phyloP scores from a whole-genome alignment of 2,888 invertebrate species.

The Drosophila hamatofila region DNA sequence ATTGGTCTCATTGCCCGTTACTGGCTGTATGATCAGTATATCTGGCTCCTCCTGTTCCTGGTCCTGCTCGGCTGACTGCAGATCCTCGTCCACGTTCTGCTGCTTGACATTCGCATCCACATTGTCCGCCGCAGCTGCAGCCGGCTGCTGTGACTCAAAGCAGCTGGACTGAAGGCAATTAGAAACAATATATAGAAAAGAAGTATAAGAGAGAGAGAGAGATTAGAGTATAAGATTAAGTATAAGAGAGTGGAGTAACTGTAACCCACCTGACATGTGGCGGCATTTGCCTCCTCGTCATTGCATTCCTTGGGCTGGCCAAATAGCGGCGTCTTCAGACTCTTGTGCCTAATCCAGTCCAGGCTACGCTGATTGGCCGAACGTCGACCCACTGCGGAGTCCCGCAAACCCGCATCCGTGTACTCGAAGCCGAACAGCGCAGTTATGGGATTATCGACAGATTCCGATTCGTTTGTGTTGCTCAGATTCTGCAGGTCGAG shows the following conservation, averaged over 20 bases:
- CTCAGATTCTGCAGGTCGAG: conserved; percentile 83
- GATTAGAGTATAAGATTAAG: not conserved
- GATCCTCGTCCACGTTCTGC: conserved; percentile 64
- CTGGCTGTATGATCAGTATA: conserved; percentile 51
- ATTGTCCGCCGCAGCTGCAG: conserved; percentile 52
- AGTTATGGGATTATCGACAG: conserved; percentile 79
- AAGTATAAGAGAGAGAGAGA: too few relatives aligned
- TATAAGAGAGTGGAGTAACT: not conserved
- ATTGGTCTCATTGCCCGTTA: conserved; percentile 41
- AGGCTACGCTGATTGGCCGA: conserved; percentile 68
- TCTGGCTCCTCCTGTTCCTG: conserved; percentile 51
- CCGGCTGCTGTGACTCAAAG: conserved; percentile 78
- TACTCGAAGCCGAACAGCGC: conserved; percentile 74
- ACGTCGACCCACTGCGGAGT: conserved; percentile 72
- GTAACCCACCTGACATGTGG: conserved; percentile 86
- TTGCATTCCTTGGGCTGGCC: conserved; percentile 84
- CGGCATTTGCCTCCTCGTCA: conserved; percentile 83
- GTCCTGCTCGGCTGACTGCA: conserved; percentile 62
- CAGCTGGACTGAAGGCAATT: conserved; percentile 79
- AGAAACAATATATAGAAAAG: not conserved
- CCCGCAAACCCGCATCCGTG: conserved; percentile 59
- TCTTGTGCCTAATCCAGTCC: conserved; percentile 67
- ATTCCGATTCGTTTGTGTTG: conserved; percentile 83
- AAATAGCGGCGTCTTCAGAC: conserved; percentile 75
- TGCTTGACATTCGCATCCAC: conserved; percentile 66